Evolutionary conservation across 2,797 vertebrate species (phyloP).

Genomic region (Epinephelus awoara): DNA sequence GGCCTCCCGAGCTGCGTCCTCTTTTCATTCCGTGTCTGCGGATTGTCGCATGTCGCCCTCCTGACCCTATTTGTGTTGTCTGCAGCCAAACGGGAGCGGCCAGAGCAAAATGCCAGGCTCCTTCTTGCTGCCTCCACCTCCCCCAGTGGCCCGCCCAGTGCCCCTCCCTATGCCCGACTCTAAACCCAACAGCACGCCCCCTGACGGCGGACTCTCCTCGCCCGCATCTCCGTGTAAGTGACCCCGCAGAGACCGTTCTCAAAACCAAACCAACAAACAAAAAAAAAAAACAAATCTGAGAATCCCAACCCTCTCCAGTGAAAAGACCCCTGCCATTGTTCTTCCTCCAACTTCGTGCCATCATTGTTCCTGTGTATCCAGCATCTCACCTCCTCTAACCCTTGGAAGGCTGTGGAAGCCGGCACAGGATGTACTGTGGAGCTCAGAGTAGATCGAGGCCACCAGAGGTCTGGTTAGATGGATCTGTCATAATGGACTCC

Average conservation of each 20-base stretch:
- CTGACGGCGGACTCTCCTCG: constrained; percentile 94
- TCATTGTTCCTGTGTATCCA: constrained; percentile 68
- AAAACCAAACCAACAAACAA: constrained; percentile 64
- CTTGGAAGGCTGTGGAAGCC: constrained; percentile 43
- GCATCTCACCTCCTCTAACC: constrained; percentile 62
- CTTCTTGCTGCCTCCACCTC: constrained; percentile 97
- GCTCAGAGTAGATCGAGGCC: constrained; percentile 36
- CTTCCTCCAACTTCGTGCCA: constrained; percentile 68
- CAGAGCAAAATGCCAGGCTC: constrained; percentile 98
- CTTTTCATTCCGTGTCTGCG: constrained; percentile 82
- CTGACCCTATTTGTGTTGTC: constrained; percentile 95
- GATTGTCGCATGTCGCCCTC: constrained; percentile 83
- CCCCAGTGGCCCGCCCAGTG: constrained; percentile 97
- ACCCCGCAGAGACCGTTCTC: constrained; percentile 80
- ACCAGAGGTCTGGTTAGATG: constrained; percentile 41
- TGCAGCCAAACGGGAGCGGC: constrained; percentile 96
- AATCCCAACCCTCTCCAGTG: constrained; percentile 67
- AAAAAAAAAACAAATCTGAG: constrained; percentile 47
- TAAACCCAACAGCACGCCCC: constrained; percentile 90
- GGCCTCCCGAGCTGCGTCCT: constrained; percentile 74
- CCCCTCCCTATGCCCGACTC: constrained; percentile 97
- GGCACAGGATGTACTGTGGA: constrained; percentile 43
- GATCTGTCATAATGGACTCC: constrained; percentile 41
- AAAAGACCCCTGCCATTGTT: constrained; percentile 69
- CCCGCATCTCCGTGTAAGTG: constrained; percentile 98